These are phyloP conservation scores for Tragelaphus imberbis DNA, from an alignment of 2,113 vertebrate genomes.

Conservation along the genomic window DNA sequence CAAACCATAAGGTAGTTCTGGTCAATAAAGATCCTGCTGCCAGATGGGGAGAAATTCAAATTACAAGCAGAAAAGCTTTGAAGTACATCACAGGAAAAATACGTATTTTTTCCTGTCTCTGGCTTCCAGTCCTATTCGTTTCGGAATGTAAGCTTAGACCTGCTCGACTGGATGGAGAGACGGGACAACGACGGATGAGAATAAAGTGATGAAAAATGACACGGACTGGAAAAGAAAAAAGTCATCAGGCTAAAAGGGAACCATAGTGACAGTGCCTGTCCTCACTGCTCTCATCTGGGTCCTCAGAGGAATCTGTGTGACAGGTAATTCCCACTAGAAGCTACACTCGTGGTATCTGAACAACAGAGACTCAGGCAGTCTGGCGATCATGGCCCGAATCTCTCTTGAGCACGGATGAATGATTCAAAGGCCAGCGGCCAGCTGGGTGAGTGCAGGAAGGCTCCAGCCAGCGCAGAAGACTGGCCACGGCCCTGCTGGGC, in stretches of 20 bases:
- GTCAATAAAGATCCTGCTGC: not conserved
- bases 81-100: not conserved
- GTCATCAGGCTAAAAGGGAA: not conserved
- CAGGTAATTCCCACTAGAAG: constrained; percentile 64
- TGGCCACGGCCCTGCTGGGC: constrained; percentile 71
- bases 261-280: not conserved
- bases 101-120: not conserved
- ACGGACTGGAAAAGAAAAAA: not conserved
- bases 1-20: not conserved
- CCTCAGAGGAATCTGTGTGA: constrained; percentile 59
- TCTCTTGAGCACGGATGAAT: constrained; percentile 73
- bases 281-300: constrained; percentile 39
- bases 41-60: not conserved
- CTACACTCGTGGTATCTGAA: constrained; percentile 69
- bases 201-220: not conserved
- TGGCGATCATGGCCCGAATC: not conserved
- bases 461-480: constrained; percentile 77
- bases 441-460: constrained; percentile 47
- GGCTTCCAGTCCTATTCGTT: not conserved
- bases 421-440: constrained; percentile 80
- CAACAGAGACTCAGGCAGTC: constrained; percentile 72
- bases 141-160: not conserved
- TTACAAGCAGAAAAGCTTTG: not conserved
- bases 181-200: not conserved
- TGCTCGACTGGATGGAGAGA: not conserved